Evolutionary conservation across 1,140 invertebrate genomes (phyloP), one percentile per base, ranked within the genome.

Genomic region (Adelges cooleyi): DNA sequence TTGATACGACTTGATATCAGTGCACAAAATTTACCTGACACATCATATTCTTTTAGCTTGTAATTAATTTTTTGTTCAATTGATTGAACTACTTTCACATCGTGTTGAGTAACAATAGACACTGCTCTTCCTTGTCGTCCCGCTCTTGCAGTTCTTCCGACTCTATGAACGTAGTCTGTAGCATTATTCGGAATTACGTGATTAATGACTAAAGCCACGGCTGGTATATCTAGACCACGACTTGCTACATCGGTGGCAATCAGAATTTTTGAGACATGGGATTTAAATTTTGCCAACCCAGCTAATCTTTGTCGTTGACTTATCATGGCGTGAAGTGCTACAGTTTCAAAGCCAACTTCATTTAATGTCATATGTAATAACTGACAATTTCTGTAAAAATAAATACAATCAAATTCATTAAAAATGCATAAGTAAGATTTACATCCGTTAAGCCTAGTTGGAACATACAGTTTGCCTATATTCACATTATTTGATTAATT

Each of bases 171-270:
- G 75, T 99, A 99, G 71, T 95, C 91, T 73, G 92, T 95, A 1
- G 90, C 84, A 67, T 87, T 81, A 65, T 85, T 84, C 0, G 95
- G 95, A 69, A 98, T 82, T 70, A 86, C 87, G 73, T 96, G 90
- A 78, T 99, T 98, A 1, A 99, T 83, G 0, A 99, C 90, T 66
- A 98, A 77, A 73, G 95, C 83, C 3, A 98, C 92, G 56, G 85
- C 81, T 3, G 88, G 87, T 73, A 94, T 91, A 71, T 92, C 90
- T 20, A 94, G 75, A 70, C 95, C 95, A 78, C 95, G 81, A 68
- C 92, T 91, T 1, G 94, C 95, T 1, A 99, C 91, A 80, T 98
- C 93, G 20, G 96, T 99, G 4, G 95, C 92, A 62, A 99, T 86
- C 2, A 99, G 78, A 25, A 96, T 93, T 67, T 87, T 87, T 2